Evolutionary conservation across 2,113 vertebrate species (phyloP).

Genomic region (Actenoides lindsayi): DNA sequence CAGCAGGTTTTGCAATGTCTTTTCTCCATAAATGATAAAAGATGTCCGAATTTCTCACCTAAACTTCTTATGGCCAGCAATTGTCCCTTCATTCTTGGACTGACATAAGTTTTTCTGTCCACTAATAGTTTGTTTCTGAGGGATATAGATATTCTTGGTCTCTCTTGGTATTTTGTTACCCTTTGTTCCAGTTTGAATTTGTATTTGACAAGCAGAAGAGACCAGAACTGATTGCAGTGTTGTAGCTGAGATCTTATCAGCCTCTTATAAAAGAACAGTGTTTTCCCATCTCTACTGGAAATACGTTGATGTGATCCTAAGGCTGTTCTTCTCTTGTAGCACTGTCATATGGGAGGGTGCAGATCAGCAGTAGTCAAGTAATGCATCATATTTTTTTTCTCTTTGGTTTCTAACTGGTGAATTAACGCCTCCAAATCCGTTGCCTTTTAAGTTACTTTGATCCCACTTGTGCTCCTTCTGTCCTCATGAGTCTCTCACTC

Average conservation of each 20-base stretch:
- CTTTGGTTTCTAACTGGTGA: neutral
- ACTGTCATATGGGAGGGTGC: neutral
- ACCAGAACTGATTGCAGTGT: neutral
- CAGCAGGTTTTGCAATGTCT: neutral
- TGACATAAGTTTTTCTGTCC: neutral
- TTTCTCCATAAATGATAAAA: neutral
- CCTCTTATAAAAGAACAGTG: neutral
- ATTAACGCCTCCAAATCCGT: neutral
- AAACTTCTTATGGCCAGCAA: neutral
- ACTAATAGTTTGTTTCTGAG: neutral
- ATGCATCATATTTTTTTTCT: neutral
- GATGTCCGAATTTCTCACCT: neutral
- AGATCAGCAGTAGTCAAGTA: neutral
- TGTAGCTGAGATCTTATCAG: neutral
- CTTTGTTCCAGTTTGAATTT: neutral
- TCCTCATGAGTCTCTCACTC: neutral
- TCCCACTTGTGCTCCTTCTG: neutral
- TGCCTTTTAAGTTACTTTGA: neutral
- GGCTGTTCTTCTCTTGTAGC: neutral
- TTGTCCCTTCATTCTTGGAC: neutral
- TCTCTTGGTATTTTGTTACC: neutral
- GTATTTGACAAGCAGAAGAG: neutral
- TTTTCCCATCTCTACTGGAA: neutral
- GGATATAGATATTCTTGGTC: neutral
- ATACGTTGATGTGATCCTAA: accelerated